Conservation (phyloP, 2,113 vertebrate genomes). For the Micronycteris hirsuta region DNA sequence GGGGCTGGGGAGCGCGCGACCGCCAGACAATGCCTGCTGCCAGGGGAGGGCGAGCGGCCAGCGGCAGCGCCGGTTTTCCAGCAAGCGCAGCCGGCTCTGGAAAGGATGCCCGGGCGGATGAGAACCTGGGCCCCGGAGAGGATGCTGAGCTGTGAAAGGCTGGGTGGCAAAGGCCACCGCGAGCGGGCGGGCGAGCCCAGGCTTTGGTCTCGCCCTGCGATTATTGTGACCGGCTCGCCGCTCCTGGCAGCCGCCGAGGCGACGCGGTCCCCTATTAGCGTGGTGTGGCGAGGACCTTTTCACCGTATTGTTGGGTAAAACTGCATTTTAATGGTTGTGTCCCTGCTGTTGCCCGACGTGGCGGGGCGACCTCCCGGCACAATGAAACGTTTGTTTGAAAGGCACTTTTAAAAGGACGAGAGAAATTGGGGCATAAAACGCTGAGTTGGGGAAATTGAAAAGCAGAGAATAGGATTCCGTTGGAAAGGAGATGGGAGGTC, state of each 20-base stretch:
- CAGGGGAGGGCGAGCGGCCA: neutral
- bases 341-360: slow-evolving; percentile 67
- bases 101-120: neutral
- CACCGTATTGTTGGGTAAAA: slow-evolving; percentile 74
- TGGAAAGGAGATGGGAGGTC: neutral
- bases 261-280: neutral
- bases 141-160: neutral
- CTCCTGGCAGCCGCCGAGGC: neutral
- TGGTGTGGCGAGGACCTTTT: neutral
- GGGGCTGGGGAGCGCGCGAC: neutral
- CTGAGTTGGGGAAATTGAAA: slow-evolving; percentile 40
- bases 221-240: neutral
- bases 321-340: slow-evolving; percentile 76
- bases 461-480: neutral
- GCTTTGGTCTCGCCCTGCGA: neutral
- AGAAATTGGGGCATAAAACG: slow-evolving; percentile 58
- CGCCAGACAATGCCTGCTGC: slow-evolving; percentile 64
- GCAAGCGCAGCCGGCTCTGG: neutral
- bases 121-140: neutral
- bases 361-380: slow-evolving; percentile 70
- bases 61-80: neutral
- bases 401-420: slow-evolving; percentile 57
- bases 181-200: neutral
- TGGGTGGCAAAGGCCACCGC: neutral
- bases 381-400: slow-evolving; percentile 69